Base-by-base conservation (phyloP, 64 coral and sea anemone species). In the Orbicella faveolata region DNA sequence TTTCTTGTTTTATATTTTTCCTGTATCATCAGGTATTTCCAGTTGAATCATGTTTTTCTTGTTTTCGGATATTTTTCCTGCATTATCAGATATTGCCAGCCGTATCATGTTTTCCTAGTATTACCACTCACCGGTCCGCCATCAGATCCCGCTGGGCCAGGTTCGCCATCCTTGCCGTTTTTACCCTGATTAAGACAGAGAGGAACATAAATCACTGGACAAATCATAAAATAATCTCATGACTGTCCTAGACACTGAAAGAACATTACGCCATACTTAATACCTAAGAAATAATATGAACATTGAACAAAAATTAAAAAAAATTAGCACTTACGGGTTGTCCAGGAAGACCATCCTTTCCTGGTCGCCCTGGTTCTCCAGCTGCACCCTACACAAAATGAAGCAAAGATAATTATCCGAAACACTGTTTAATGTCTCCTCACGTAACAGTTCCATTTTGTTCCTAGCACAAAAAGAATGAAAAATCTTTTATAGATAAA, bases 321-420 rank as follows among this genome's bases (percentile, higher is more conserved):
- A 57, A 37, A 17, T 20, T 17, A 88, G 4, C 8, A 89, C 90
- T 92, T 80, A 92, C 90, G 0, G 90, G 61, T 59, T 87, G 83
- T 57, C 90, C 90, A 36, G 90, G 90, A 18, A 87, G 57, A 23
- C 90, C 90, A 73, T 92, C 90, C 2, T 86, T 76, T 19, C 90
- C 90, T 69, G 90, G 75, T 87, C 90, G 13, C 15, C 90, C 90
- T 72, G 83, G 83, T 78, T 92, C 90, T 39, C 90, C 90, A 59
- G 63, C 16, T 12, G 90, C 21, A 57, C 90, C 90, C 90, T 92
- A 55, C 12, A 2, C 1, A 9, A 74, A 80, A 39, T 15, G 5
- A 30, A 30, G 36, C 4, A 25, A 55, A 37, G 35, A 64, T 2
- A 21, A 18, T 57, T 81, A 14, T 2, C 12, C 7, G 3, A 62